A percentile compares a stretch with the other conserved stretches of the same genome.
Conservation (phyloP, 2,113 vertebrate species). For the Cynoglossus semilaevis region DNA sequence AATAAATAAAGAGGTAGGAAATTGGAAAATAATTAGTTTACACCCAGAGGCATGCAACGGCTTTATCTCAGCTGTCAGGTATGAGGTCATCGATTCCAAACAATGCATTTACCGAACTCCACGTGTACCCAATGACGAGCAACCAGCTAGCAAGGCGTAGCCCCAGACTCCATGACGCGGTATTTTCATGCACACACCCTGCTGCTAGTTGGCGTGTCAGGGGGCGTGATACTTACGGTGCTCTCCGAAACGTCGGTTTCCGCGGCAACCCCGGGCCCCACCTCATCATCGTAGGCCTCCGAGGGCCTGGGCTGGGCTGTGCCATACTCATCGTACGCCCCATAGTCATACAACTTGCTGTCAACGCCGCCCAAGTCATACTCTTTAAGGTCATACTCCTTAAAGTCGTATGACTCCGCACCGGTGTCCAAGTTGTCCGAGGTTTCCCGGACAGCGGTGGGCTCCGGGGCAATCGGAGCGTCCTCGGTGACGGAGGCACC, state of each 20-base stretch:
- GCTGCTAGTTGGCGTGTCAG: constrained; percentile 4
- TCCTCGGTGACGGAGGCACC: constrained; percentile 87
- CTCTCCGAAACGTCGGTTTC: constrained; percentile 91
- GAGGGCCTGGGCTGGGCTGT: constrained; percentile 82
- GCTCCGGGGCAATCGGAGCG: constrained; percentile 79
- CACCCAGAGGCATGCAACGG: constrained; percentile 29
- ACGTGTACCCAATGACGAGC: constrained; percentile 55
- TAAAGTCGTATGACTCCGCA: constrained; percentile 85
- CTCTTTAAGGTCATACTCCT: constrained; percentile 87
- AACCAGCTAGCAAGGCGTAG: constrained; percentile 30
- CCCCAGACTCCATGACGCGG: constrained; percentile 32
- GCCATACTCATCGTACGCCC: constrained; percentile 91
- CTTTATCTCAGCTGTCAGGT: constrained; percentile 2
- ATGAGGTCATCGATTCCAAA: constrained; percentile 7
- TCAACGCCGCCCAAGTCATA: constrained; percentile 73
- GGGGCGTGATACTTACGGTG: constrained; percentile 83
- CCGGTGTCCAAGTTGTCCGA: constrained; percentile 70
- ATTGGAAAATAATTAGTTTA: background rate
- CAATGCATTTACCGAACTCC: constrained; percentile 9
- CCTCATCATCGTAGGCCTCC: constrained; percentile 80
- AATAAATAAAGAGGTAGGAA: background rate
- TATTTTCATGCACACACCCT: constrained; percentile 57
- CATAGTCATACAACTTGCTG: constrained; percentile 87
- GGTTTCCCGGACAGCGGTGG: constrained; percentile 74
- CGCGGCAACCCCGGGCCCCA: constrained; percentile 93